phyloP scores from a whole-genome alignment of 1,140 invertebrate genomes.

The Oscheius sp. region DNA sequence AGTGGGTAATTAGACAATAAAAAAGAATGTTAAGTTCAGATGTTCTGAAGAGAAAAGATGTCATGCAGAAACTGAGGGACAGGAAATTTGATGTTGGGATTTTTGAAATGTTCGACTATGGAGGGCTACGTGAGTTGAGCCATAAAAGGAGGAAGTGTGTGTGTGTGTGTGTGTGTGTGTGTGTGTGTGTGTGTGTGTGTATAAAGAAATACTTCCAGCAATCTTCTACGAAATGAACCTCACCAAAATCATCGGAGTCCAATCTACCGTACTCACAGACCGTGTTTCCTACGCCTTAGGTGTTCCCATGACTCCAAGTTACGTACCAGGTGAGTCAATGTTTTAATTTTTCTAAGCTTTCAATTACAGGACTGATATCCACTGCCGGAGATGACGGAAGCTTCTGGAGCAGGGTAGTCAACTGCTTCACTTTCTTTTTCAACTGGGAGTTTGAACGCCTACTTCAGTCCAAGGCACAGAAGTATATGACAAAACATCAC shows the following conservation, averaged over 20 bases:
- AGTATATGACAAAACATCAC: neutral
- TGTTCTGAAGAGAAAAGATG: neutral
- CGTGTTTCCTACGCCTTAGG: neutral
- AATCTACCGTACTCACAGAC: neutral
- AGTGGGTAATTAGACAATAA: neutral
- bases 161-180: too few species aligned
- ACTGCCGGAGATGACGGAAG: neutral
- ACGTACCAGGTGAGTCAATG: neutral
- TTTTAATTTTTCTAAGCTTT: neutral
- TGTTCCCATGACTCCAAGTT: neutral
- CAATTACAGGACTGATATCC: neutral
- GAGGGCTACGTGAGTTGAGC: neutral
- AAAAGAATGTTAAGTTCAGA: neutral
- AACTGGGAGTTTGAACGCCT: neutral
- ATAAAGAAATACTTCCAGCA: neutral
- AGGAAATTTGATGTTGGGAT: neutral
- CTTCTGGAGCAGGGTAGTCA: neutral
- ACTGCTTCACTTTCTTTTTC: neutral
- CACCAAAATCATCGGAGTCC: constrained; percentile 7
- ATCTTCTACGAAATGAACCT: neutral
- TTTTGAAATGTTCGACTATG: neutral
- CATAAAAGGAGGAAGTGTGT: neutral
- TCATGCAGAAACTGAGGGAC: neutral
- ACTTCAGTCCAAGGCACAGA: neutral
- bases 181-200: too few species aligned